Base-by-base conservation (phyloP, 2,888 invertebrate genomes). In the Agapostemon virescens region DNA sequence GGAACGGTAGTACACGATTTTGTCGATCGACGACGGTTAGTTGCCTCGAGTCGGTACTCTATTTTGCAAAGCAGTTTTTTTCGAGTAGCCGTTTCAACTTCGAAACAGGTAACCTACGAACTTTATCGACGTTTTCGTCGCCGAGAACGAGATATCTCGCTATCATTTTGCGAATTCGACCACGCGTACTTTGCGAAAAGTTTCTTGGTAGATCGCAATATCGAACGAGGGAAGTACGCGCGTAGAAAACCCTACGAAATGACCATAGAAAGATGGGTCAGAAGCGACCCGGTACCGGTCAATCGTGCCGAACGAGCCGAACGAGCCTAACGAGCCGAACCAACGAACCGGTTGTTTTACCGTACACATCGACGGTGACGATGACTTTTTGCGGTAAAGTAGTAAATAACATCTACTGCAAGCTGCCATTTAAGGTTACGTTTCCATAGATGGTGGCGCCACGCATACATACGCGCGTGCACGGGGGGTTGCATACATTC, bases 341-440 rank as follows among this genome's bases (percentile, higher is more conserved):
- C 23, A 63, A 38, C 26, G 61, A 58, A 15, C 55, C 52, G 64
- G 58, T 38, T 52, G 72, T 61, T 77, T 79, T 45, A 42, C 66
- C 52, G 69, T 61, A 77, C 71, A 55, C 71, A 77, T 74, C 66
- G 74, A 69, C 75, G 69, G 68, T 69, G 73, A 64, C 78, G 83
- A 42, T 75, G 52, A 66, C 71, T 87, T 83, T 83, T 84, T 79
- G 33, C 58, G 63, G 63, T 23, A 69, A 82, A 82, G 58, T 84
- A 63, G 72, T 74, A 81, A 86, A 86, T 63, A 73, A 83, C 84
- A 83, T 82, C 83, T 83, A 74, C 78, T 76, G 79, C 88, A 89
- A 90, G 89, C 79, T 90, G 75, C 90, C 90, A 85, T 90, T 89
- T 89, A 90, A 89, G 90, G 89, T 78, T 85, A 69, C 77, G 79